Evolutionary conservation across 2,888 invertebrate species (phyloP), one percentile per base, ranked within the genome.

Genomic region (Andrena bicolor): DNA sequence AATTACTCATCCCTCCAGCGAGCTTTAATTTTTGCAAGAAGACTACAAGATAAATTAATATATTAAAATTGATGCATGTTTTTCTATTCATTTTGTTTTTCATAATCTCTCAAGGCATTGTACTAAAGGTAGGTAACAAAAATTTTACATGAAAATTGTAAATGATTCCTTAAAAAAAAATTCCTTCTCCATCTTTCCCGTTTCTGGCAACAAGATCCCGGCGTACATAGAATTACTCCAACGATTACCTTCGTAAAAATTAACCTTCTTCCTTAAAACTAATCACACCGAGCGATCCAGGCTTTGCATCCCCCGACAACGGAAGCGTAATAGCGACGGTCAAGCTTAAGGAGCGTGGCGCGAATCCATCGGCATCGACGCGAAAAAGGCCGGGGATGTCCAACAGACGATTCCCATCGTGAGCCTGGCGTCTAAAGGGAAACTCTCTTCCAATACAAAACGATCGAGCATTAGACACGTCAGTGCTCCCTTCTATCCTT

Each of bases 341-440:
- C 20, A 26, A 26, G 56, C 56, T 56, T 8, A 26, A 56, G 56
- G 10, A 26, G 20, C 23, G 56, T 56, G 10, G 26, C 48, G 53
- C 20, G 49, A 49, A 49, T 32, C 30, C 13, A 28, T 35, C 35
- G 70, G 58, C 20, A 28, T 35, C 35, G 70, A 70, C 10, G 41
- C 26, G 41, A 49, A 60, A 60, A 71, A 61, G 58, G n/a, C 16
- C 49, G 41, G 49, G 49, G 61, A 71, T 71, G 23, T 26, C 56
- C 23, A 56, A 20, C 10, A 26, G 56, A 56, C 56, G 23, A 56
- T 56, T 23, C 56, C 26, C 56, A 23, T 56, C 56, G 56, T 1
- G 10, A 56, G 56, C 10, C 20, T 26, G 3, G 56, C 4, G 23
- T 23, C 56, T 23, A 10, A 10, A 26, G 10, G 10, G 56, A 56